These are phyloP conservation scores for Mayetiola destructor DNA, from an alignment of 2,888 invertebrate species.

Conservation along the genomic window DNA sequence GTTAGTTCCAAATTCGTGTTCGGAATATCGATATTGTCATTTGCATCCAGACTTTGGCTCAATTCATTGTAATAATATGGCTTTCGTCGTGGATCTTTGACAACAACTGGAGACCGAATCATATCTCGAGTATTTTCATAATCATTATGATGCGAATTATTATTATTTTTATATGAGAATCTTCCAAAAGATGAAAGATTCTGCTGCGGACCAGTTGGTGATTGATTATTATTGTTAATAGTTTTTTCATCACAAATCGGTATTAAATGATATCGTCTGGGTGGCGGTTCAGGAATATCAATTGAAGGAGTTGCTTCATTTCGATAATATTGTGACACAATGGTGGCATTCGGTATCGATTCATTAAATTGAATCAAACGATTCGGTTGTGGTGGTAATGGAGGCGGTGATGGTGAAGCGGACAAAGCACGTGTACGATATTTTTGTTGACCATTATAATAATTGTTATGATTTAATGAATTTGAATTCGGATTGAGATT, in stretches of 20 bases:
- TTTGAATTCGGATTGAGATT: conserved; percentile 13
- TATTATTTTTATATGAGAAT: background rate
- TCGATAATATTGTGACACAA: too few relatives aligned
- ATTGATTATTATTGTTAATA: too few relatives aligned
- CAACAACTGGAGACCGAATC: background rate
- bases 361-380: too few relatives aligned
- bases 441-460: background rate
- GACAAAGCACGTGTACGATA: conserved; percentile 9
- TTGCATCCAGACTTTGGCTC: background rate
- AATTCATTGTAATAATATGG: conserved; percentile 11
- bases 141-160: too few relatives aligned
- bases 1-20: background rate
- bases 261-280: background rate
- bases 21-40: background rate
- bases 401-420: conserved; percentile 1
- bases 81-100: background rate
- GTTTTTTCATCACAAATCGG: background rate
- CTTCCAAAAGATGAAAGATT: conserved; percentile 16
- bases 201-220: background rate
- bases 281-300: background rate
- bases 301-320: background rate
- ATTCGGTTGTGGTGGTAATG: conserved; percentile 6
- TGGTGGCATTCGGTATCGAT: too few relatives aligned
- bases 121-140: conserved; percentile 1
- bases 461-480: background rate